Base-by-base conservation (phyloP, 2,888 invertebrate species). In the Didymodactylos carnosus region DNA sequence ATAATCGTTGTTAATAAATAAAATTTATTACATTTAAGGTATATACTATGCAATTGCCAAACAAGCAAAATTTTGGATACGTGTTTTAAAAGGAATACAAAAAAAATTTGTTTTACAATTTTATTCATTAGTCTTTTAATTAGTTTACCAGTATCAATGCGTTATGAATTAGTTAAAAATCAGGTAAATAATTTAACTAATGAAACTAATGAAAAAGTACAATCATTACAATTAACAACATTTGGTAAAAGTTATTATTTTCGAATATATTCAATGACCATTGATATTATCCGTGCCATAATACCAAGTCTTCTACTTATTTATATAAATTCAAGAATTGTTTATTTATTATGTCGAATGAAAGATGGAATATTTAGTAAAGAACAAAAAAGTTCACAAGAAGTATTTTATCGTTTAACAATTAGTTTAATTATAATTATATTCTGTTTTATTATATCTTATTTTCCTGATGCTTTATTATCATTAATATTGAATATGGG, bases 401-500 rank as follows among this genome's bases (percentile, higher is more conserved):
- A 29, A 62, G 62, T 35, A 35, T 62, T 62, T 62, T 35, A 35
- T 35, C 62, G 62, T 62, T 69, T 74, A 69, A 53, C 74, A 35
- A 62, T 71, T 6, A 74, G 71, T 71, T 25, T 74, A 8, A 62
- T 74, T 46, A 49, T 72, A 29, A 74, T 74, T 27, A 71, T 74
- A 23, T 35, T 71, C 11, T 71, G 71, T 23, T 74, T 74, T 72
- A 74, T 71, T 11, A 27, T 49, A 39, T 74, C 71, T 39, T 71
- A 71, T 71, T 71, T 74, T 69, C 74, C 74, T 16, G 74, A 74
- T 72, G 74, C 74, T 23, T 53, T 74, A n/a, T 43, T 74, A 46
- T 71, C 74, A 25, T 39, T 74, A 23, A n/a, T 62, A 62, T 41
- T 74, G 51, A 46, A 74, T 39, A 43, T 74, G 40, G 74, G 74